Evolutionary conservation across 2,888 invertebrate genomes (phyloP).

Genomic region (Tinea trinotella): DNA sequence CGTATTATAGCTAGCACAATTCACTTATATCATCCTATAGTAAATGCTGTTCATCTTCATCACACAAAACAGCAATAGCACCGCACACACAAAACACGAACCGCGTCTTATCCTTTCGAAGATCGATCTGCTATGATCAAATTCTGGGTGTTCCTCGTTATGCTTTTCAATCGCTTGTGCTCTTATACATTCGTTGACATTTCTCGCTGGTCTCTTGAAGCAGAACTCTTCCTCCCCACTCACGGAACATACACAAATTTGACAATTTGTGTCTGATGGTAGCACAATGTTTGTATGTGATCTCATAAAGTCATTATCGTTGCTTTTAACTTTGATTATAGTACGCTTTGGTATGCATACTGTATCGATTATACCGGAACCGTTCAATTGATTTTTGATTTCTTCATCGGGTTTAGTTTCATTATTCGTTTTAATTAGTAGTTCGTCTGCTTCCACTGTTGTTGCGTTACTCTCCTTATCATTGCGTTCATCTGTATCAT

Average conservation of each 20-base stretch:
- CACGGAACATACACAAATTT: conserved; percentile 47
- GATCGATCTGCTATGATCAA: conserved; percentile 35
- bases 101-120: conserved; percentile 24
- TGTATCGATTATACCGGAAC: not conserved
- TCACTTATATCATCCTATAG: too few species aligned
- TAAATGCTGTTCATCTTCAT: too few species aligned
- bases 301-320: too few species aligned
- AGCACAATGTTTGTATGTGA: not conserved
- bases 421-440: too few species aligned
- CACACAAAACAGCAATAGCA: conserved; percentile 26
- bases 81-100: not conserved
- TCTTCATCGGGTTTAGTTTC: too few species aligned
- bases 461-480: too few species aligned
- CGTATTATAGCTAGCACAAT: too few species aligned
- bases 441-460: too few species aligned
- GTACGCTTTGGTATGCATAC: not conserved
- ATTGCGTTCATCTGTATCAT: too few species aligned
- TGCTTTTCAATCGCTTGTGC: conserved; percentile 29
- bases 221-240: conserved; percentile 49
- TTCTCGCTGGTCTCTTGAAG: conserved; percentile 41
- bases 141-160: conserved; percentile 32
- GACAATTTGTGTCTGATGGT: conserved; percentile 31
- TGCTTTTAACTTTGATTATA: not conserved
- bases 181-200: conserved; percentile 50
- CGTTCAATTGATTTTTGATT: too few species aligned